phyloP scores from a whole-genome alignment of 2,113 vertebrate species.

The Myotis davidii region DNA sequence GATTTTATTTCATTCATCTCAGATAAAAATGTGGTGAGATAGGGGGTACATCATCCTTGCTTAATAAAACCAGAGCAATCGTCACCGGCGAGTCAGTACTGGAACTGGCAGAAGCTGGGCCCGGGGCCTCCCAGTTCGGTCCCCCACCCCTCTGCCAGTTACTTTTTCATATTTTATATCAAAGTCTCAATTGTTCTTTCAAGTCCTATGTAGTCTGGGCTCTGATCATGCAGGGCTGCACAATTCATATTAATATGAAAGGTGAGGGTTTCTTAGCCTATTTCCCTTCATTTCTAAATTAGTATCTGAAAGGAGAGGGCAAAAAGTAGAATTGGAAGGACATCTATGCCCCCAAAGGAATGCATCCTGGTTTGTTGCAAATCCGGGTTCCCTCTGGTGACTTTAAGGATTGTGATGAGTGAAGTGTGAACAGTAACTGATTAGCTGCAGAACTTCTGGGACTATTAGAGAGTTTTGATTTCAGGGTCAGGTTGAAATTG shows the following conservation, averaged over 20 bases:
- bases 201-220: constrained; percentile 72
- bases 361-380: background rate
- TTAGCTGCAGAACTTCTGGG: background rate
- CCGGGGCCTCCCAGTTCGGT: constrained; percentile 42
- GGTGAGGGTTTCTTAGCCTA: constrained; percentile 54
- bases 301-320: constrained; percentile 46
- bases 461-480: constrained; percentile 16
- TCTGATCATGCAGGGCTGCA: constrained; percentile 67
- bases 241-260: constrained; percentile 77
- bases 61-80: background rate
- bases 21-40: background rate
- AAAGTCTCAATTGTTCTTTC: constrained; percentile 73
- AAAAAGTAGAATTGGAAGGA: constrained; percentile 52
- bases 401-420: constrained; percentile 40
- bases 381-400: constrained; percentile 33
- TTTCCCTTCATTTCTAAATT: constrained; percentile 51
- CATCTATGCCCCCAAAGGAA: background rate
- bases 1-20: constrained; percentile 44
- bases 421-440: background rate
- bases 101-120: background rate
- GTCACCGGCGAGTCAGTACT: background rate
- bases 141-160: background rate
- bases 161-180: constrained; percentile 76
- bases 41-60: background rate
- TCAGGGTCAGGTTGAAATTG: background rate